phyloP scores from a whole-genome alignment of 2,113 vertebrate species.

The Microtus oregoni region DNA sequence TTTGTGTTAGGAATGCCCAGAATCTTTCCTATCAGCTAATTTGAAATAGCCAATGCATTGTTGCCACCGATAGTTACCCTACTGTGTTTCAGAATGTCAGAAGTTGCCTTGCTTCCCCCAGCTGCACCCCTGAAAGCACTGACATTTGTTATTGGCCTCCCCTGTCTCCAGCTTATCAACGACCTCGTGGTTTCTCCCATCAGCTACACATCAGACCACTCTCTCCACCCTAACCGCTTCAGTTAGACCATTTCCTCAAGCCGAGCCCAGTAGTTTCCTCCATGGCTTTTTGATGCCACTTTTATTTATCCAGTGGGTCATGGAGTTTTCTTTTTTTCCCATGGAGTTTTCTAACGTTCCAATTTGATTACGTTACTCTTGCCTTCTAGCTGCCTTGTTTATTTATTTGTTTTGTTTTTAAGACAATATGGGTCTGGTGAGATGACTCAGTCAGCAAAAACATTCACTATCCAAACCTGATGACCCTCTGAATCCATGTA shows the following conservation, averaged over 20 bases:
- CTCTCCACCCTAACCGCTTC: neutral
- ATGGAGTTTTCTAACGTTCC: constrained; percentile 6
- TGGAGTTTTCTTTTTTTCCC: neutral
- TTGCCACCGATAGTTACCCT: neutral
- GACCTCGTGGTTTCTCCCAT: neutral
- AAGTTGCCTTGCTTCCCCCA: neutral
- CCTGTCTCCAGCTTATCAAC: neutral
- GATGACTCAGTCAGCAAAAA: neutral
- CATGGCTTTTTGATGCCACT: constrained; percentile 13
- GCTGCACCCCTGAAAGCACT: neutral
- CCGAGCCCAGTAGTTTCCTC: neutral
- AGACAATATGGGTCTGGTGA: neutral
- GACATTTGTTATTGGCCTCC: neutral
- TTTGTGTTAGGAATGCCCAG: neutral
- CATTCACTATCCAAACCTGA: neutral
- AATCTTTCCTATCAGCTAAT: neutral
- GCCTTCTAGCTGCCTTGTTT: neutral
- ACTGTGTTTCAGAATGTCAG: neutral
- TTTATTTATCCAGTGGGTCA: neutral
- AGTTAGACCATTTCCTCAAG: neutral
- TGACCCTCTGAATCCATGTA: neutral
- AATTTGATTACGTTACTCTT: neutral
- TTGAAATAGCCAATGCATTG: neutral
- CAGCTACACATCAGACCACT: neutral
- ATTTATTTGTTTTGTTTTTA: neutral